These are phyloP conservation scores for Propithecus deckenii DNA, from an alignment of 2,797 vertebrate species.

Conservation along the genomic window DNA sequence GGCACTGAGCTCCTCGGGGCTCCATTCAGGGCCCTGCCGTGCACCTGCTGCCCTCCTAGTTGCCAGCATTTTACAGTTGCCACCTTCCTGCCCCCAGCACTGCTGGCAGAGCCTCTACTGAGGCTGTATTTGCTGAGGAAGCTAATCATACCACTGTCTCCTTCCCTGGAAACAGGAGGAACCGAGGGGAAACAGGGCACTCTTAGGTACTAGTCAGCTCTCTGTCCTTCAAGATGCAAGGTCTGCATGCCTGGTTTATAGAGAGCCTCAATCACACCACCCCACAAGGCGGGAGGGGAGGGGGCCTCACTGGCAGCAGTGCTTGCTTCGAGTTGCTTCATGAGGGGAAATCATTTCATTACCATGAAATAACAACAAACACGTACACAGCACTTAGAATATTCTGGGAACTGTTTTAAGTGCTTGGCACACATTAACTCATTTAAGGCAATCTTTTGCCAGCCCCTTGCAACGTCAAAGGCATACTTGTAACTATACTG, in stretches of 20 bases:
- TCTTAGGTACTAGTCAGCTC: not conserved
- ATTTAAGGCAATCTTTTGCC: not conserved
- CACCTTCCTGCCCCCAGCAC: not conserved
- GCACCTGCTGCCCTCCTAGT: rapidly evolving
- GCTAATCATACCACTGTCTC: not conserved
- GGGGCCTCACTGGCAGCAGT: not conserved
- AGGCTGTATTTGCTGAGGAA: not conserved
- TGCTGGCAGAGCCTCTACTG: not conserved
- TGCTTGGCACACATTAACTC: not conserved
- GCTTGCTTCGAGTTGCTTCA: not conserved
- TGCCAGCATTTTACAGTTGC: not conserved
- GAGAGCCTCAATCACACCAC: not conserved
- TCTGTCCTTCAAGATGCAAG: not conserved
- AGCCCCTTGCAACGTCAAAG: not conserved
- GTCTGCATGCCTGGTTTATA: not conserved
- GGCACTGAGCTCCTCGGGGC: not conserved
- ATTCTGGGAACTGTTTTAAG: not conserved
- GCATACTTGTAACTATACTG: not conserved
- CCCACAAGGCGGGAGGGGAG: too few species aligned
- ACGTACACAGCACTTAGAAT: not conserved
- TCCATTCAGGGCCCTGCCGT: rapidly evolving
- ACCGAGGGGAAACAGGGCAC: not conserved
- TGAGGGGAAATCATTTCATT: not conserved
- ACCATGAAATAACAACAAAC: not conserved
- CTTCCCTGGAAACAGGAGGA: not conserved